Evolutionary conservation across 2,888 invertebrate species (phyloP), one percentile per base, ranked within the genome.

Genomic region (Oxyteleia sp.): DNA sequence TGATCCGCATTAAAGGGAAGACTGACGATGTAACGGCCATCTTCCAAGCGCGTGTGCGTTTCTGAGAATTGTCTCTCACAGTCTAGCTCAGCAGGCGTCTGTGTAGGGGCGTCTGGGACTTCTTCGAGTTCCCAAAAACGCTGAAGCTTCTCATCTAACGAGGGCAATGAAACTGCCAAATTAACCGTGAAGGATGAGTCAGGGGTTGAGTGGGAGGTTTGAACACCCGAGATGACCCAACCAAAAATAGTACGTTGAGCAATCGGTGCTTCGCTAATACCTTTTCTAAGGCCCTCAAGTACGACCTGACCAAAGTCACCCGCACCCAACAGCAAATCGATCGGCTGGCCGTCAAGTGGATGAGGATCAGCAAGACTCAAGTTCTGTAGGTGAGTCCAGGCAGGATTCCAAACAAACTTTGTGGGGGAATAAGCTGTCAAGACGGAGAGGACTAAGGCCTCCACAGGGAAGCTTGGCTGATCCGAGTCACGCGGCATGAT

Each of bases 181-280:
- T 32, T 32, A 8, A 10, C 32, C 32, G 10, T 32, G 1, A 32
- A 32, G 10, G 32, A 10, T 1, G 32, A 8, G 10, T 32, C 10
- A 8, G 32, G 1, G 32, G 32, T 32, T 1, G 4, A 1, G 4
- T 4, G 32, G 10, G 32, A 4, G 32, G 32, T 32, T 32, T 10
- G 32, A 8, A 10, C 32, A 32, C 32, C 47, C n/a, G n/a, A n/a
- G n/a, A n/a, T n/a, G n/a, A n/a, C n/a, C n/a, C n/a, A n/a, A n/a
- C n/a, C n/a, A n/a, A 63, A 47, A 13, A 63, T 47, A 16, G 63
- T 63, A 4, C 20, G 45, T 11, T 63, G 63, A n/a, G 35, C 63
- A 29, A 47, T 29, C 0, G 26, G 18, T 1, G 29, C 47, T 5
- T 4, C 4, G 10, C 7, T 5, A 2, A 5, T 10, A 13, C 26